These are phyloP conservation scores for Lycophotia porphyrea DNA, from an alignment of 2,888 invertebrate species.

Conservation along the genomic window DNA sequence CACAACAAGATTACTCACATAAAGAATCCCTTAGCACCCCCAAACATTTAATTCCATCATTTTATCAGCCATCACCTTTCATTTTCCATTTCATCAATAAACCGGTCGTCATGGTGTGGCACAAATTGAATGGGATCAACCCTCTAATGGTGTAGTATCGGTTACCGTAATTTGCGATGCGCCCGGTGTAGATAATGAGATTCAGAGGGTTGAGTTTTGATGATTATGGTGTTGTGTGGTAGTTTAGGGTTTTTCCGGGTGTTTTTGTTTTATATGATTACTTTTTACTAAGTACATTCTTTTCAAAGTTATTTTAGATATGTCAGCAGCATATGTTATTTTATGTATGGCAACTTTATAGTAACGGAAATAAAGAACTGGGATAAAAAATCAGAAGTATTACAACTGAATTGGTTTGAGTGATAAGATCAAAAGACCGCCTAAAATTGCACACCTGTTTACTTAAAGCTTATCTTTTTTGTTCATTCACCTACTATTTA, in stretches of 20 bases:
- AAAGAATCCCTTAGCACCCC: neutral
- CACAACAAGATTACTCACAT: neutral
- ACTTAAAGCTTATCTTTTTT: too few relatives aligned
- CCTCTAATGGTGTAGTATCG: constrained; percentile 66
- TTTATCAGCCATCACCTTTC: constrained; percentile 49
- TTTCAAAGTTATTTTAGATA: neutral
- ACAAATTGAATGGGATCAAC: constrained; percentile 58
- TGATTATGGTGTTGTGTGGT: constrained; percentile 16
- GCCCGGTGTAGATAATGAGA: constrained; percentile 55
- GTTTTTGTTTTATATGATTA: constrained; percentile 23
- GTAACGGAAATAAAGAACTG: too few relatives aligned
- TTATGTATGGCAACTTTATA: too few relatives aligned
- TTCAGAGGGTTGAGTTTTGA: constrained; percentile 53
- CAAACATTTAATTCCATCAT: constrained; percentile 38
- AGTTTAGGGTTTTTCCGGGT: constrained; percentile 15
- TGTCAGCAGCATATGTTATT: too few relatives aligned
- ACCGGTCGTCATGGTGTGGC: constrained; percentile 49
- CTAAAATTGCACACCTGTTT: too few relatives aligned
- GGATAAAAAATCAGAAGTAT: too few relatives aligned
- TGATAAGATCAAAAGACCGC: too few relatives aligned
- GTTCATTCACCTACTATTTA: too few relatives aligned
- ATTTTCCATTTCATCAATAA: constrained; percentile 52
- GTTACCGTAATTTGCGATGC: constrained; percentile 69
- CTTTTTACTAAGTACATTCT: too few relatives aligned
- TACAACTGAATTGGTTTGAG: too few relatives aligned